phyloP scores from a whole-genome alignment of 1,140 invertebrate species.

The Pseudomyrmex dendroicus region DNA sequence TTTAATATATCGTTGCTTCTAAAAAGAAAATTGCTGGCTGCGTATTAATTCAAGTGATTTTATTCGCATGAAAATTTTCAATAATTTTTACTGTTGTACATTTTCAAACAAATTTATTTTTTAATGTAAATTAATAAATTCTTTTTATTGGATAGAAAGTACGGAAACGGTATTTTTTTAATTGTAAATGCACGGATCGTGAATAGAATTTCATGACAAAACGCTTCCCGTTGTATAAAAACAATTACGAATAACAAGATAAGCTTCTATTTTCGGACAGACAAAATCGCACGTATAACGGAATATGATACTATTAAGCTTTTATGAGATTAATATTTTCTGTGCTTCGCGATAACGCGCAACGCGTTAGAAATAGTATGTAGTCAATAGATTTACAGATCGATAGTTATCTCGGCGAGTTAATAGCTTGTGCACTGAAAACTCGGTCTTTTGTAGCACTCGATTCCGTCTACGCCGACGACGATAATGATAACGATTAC shows the following conservation, averaged over 20 bases:
- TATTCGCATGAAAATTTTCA: background rate
- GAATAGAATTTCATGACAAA: conserved; percentile 1
- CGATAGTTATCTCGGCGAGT: conserved; percentile 34
- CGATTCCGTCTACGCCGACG: background rate
- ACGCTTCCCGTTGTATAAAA: background rate
- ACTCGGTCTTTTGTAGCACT: background rate
- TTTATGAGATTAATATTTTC: conserved; percentile 25
- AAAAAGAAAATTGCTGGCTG: background rate
- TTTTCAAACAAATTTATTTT: no score
- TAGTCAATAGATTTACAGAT: conserved; percentile 28
- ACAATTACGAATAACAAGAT: background rate
- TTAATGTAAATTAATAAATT: background rate
- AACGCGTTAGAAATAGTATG: conserved; percentile 7
- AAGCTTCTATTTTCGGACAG: background rate
- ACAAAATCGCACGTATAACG: background rate
- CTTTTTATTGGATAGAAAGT: background rate
- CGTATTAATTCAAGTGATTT: background rate
- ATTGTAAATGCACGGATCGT: background rate
- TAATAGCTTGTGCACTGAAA: conserved; percentile 40
- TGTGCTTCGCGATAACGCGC: background rate
- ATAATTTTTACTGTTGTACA: background rate
- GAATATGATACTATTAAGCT: background rate
- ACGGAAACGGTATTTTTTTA: background rate
- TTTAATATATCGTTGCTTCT: background rate
- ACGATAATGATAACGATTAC: conserved; percentile 59